These are phyloP conservation scores for Dermatophagoides farinae DNA, from an alignment of 1,140 invertebrate species.

Conservation along the genomic window DNA sequence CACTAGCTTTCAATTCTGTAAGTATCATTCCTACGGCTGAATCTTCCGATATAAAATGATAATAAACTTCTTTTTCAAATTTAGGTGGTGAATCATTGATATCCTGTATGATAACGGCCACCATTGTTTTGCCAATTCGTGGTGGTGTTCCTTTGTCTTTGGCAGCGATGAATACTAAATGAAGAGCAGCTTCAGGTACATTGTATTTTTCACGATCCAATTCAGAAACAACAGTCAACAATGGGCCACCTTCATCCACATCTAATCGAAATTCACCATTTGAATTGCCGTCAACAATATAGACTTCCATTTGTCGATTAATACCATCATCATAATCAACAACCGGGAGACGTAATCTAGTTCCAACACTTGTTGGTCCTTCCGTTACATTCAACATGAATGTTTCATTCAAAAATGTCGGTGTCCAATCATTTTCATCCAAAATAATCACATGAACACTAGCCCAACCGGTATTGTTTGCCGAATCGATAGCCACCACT, in stretches of 20 bases:
- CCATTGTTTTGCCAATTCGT: slow-evolving; percentile 43
- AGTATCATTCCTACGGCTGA: slow-evolving; percentile 22
- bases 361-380: slow-evolving; percentile 24
- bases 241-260: slow-evolving; percentile 21
- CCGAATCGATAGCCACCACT: slow-evolving; percentile 20
- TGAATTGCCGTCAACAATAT: slow-evolving; percentile 26
- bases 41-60: slow-evolving; percentile 26
- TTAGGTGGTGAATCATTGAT: slow-evolving; percentile 41
- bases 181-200: slow-evolving; percentile 20
- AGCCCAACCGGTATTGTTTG: slow-evolving; percentile 22
- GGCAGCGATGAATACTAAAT: slow-evolving; percentile 27
- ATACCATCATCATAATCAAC: slow-evolving; percentile 23
- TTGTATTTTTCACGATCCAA: slow-evolving; percentile 21
- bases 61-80: slow-evolving; percentile 25
- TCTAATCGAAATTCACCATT: slow-evolving; percentile 22
- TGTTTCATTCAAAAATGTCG: slow-evolving; percentile 25
- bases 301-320: slow-evolving; percentile 27
- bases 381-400: slow-evolving; percentile 27
- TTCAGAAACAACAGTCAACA: slow-evolving; percentile 21
- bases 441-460: slow-evolving; percentile 26
- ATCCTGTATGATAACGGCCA: slow-evolving; percentile 45
- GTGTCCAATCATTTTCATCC: slow-evolving; percentile 23
- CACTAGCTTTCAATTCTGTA: slow-evolving; percentile 27
- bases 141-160: slow-evolving; percentile 24
- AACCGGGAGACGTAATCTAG: slow-evolving; percentile 20